Evolutionary conservation across 2,888 invertebrate genomes (phyloP).

Genomic region (Andrena bicolor): DNA sequence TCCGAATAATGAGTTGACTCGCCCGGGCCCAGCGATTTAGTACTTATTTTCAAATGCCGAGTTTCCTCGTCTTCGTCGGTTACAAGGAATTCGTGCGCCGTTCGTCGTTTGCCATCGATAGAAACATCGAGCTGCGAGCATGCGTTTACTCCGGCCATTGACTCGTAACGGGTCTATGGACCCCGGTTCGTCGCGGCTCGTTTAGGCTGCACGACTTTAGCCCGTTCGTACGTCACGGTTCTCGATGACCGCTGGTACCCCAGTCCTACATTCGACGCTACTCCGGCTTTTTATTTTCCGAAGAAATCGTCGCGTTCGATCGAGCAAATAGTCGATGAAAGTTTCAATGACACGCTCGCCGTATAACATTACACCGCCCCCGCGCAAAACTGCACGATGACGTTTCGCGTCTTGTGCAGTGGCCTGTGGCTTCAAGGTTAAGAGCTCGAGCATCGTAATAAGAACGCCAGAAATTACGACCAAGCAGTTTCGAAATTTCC

Average conservation of each 20-base stretch:
- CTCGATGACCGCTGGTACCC: constrained; percentile 37
- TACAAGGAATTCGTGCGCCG: constrained; percentile 64
- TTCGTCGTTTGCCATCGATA: constrained; percentile 72
- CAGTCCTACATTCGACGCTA: constrained; percentile 16
- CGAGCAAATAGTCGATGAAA: constrained; percentile 22
- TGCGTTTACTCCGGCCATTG: constrained; percentile 77
- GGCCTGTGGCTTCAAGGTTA: constrained; percentile 39
- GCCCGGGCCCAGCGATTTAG: too few relatives aligned
- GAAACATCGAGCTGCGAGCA: constrained; percentile 74
- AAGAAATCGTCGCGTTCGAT: constrained; percentile 7
- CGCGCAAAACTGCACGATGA: constrained; percentile 21
- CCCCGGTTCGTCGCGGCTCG: constrained; percentile 59
- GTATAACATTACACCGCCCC: constrained; percentile 11
- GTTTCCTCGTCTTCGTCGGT: background rate
- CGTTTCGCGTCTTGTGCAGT: constrained; percentile 36
- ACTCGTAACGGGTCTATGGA: constrained; percentile 80
- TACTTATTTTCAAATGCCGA: too few relatives aligned
- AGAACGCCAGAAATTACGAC: constrained; percentile 39
- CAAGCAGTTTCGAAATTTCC: constrained; percentile 49
- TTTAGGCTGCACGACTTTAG: constrained; percentile 52
- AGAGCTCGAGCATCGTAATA: constrained; percentile 31
- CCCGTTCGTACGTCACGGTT: constrained; percentile 38
- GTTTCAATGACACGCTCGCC: background rate
- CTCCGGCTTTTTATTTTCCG: background rate
- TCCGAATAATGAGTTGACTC: too few relatives aligned